A percentile compares a stretch with the other conserved stretches of the same genome.
phyloP scores from a whole-genome alignment of 1,140 invertebrate genomes.

The Augochlora pura region DNA sequence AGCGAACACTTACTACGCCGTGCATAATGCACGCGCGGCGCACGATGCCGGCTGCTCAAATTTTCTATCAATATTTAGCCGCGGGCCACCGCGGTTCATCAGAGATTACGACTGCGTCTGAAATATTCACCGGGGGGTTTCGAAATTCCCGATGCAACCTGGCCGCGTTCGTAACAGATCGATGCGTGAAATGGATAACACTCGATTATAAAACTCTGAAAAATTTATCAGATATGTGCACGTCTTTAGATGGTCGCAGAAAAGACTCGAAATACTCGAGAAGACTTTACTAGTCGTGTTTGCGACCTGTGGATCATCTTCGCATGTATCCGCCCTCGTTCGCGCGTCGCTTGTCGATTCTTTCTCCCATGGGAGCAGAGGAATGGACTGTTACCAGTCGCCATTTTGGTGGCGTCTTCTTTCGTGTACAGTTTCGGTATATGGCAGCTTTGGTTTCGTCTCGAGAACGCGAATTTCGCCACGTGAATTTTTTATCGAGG shows the following conservation, averaged over 20 bases:
- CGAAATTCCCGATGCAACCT: background rate
- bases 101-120: background rate
- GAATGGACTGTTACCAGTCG: no score
- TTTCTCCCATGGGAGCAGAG: no score
- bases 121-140: background rate
- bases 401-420: no score
- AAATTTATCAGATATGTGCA: no score
- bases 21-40: background rate
- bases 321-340: no score
- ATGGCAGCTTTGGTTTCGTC: no score
- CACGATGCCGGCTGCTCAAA: background rate
- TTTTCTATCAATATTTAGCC: background rate
- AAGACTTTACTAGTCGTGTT: background rate
- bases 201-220: background rate
- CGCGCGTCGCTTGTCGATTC: no score
- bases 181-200: background rate
- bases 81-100: no score
- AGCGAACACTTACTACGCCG: background rate
- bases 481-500: no score
- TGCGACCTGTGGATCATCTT: background rate
- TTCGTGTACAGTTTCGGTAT: no score
- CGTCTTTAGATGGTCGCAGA: no score
- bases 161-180: background rate
- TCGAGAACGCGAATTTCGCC: no score
- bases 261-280: background rate